Evolutionary conservation across 2,797 vertebrate species (phyloP).

Genomic region (Clarias laeviceps): DNA sequence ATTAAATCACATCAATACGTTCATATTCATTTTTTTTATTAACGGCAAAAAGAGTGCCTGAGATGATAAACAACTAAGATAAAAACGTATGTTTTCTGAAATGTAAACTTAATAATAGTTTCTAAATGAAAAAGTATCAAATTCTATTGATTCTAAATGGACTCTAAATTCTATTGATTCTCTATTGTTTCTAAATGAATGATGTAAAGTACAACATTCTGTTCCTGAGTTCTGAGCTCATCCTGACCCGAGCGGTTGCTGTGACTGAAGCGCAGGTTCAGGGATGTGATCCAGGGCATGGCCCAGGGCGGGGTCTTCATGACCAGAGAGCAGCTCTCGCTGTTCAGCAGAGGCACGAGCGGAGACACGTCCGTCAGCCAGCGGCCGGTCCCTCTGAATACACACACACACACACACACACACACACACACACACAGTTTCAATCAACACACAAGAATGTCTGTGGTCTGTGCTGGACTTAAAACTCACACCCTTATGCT

Average conservation of each 20-base stretch:
- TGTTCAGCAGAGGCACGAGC: constrained; percentile 73
- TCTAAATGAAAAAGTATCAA: not conserved
- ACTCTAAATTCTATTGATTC: too few relatives aligned
- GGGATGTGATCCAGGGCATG: constrained; percentile 76
- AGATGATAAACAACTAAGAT: not conserved
- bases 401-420: constrained; percentile 20
- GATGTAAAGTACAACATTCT: not conserved
- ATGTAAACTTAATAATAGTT: not conserved
- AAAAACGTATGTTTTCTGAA: not conserved
- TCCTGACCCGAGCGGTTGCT: constrained; percentile 61
- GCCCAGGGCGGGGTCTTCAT: constrained; percentile 80
- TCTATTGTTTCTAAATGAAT: not conserved
- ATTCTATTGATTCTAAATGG: too few relatives aligned
- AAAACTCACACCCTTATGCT: not conserved
- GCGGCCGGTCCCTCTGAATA: constrained; percentile 71
- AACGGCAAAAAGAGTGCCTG: too few relatives aligned
- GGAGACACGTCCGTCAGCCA: constrained; percentile 80
- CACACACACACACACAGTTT: too few relatives aligned
- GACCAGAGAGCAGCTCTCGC: constrained; percentile 68
- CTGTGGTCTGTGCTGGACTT: not conserved
- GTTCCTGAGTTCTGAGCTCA: not conserved
- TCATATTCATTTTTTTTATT: not conserved
- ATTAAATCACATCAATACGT: not conserved
- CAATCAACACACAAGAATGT: not conserved
- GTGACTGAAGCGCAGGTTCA: constrained; percentile 75